Base-by-base conservation (phyloP, 2,797 vertebrate species). In the Cryptoblepharus egeriae region DNA sequence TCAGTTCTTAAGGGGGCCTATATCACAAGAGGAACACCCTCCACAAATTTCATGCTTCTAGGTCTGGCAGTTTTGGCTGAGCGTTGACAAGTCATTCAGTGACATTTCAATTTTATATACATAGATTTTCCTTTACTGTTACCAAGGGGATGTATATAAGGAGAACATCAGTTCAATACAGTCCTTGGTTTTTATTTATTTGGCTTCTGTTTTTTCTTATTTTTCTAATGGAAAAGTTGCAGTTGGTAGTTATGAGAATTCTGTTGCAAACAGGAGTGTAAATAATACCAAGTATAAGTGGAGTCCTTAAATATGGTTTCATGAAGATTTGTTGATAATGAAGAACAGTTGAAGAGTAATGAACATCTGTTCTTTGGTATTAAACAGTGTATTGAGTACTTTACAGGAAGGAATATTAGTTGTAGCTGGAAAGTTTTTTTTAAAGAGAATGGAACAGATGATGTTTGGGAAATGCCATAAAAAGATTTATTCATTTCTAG, bases 241-340 rank as follows among this genome's bases (percentile, higher is more conserved):
- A 77, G 68, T 85, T 85, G 61, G 55, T 82, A 52, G 77, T 84
- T 84, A 67, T 39, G 55, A 75, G 73, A 87, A 76, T 87, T 42
- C 75, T 30, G 61, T 67, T 67, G 68, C 26, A 73, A 82, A 80
- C 49, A 83, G 61, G 15, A 57, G 58, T 73, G n/a, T 85, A 72
- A 70, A 67, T 87, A 65, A 67, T 87, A 65, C 67, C 28, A 71
- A 69, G 61, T 28, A 45, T 67, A 42, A 81, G 18, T 35, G 5
- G 18, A 63, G 73, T 26, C 35, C 72, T 68, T 75, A 75, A 81
- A 68, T 81, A 81, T 6, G 20, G 72, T 68, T 81, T 75, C 26
- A 67, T 81, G 61, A 81, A 81, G 72, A 81, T 75, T 75, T 68
- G 32, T 37, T 64, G 60, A 49, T 80, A 73, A 80, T 80, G 37